Base-by-base conservation (phyloP, 2,797 vertebrate genomes). In the Bucorvus abyssinicus region DNA sequence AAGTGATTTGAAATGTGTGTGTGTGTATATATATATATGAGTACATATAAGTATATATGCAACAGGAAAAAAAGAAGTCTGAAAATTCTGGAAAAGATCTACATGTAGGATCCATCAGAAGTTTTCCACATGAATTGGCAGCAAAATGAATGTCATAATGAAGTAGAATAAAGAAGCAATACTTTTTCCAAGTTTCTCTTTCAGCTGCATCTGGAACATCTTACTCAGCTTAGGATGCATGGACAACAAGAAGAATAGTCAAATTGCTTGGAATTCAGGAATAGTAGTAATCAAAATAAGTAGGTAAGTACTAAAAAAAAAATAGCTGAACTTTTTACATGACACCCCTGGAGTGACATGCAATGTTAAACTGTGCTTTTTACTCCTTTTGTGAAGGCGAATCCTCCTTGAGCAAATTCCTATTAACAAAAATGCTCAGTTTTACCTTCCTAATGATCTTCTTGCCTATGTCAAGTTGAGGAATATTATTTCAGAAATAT, bases 31-130 rank as follows among this genome's bases (percentile, higher is more conserved):
- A 27, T 40, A 61, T 67, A 59, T 78, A 49, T 77, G 55, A 44
- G 20, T 67, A 71, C 40, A 63, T 74, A 26, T 64, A 49, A 84
- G 57, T 80, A 59, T 27, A 79, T 64, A 77, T 65, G 69, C 40
- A 87, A 65, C 45, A 40, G 67, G 52, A 84, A 86, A 71, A 91
- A 73, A 77, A 84, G 24, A 73, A 65, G 42, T 74, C 59, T 92
- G 71, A 79, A 89, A 87, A 95, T 78, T 80, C 56, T 91, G 69
- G 52, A 69, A 84, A 74, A 94, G 7, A 65, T 81, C 15, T 86
- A 44, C 4, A 2, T 26, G 26, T 17, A 73, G 8, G 29, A n/a
- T 86, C 56, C 84, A 68, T 81, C 79, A 77, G 45, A 78, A 49
- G 9, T 27, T 80, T 87, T 57, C 47, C 45, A 82, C 47, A 17